These are phyloP conservation scores for Dinoponera quadriceps DNA, from an alignment of 1,140 invertebrate genomes.

Conservation along the genomic window DNA sequence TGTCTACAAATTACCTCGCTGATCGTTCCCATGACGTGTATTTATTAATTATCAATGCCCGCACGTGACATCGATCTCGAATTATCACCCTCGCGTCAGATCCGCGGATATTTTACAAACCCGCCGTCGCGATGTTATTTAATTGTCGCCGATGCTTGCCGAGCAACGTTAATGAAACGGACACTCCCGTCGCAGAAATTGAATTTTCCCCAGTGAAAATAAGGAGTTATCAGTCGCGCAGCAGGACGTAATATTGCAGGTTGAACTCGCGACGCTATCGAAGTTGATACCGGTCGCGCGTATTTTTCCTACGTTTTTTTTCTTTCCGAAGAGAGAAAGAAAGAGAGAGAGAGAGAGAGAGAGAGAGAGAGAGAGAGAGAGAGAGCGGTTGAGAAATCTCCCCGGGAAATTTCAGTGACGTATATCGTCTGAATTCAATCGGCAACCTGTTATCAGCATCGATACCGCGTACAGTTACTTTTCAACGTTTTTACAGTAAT, in stretches of 20 bases:
- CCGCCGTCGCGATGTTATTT: too few relatives aligned
- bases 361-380: too few relatives aligned
- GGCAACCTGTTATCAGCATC: background rate
- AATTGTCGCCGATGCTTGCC: background rate
- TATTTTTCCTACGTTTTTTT: too few relatives aligned
- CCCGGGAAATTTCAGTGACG: background rate
- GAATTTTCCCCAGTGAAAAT: constrained; percentile 8
- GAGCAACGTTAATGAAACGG: background rate
- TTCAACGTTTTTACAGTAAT: background rate
- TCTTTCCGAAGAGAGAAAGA: too few relatives aligned
- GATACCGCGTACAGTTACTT: background rate
- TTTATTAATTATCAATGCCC: too few relatives aligned
- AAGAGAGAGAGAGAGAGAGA: too few relatives aligned
- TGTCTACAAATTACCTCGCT: background rate
- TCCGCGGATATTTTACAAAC: constrained; percentile 2
- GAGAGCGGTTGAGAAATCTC: constrained; percentile 8
- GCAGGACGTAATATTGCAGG: too few relatives aligned
- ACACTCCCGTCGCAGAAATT: background rate
- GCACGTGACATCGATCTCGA: too few relatives aligned
- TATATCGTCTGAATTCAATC: background rate
- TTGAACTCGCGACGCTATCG: too few relatives aligned
- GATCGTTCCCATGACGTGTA: background rate
- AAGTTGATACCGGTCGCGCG: too few relatives aligned
- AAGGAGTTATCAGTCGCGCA: background rate
- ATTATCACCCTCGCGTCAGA: background rate